phyloP scores from a whole-genome alignment of 2,888 invertebrate species.

The Oasisia sp. region DNA sequence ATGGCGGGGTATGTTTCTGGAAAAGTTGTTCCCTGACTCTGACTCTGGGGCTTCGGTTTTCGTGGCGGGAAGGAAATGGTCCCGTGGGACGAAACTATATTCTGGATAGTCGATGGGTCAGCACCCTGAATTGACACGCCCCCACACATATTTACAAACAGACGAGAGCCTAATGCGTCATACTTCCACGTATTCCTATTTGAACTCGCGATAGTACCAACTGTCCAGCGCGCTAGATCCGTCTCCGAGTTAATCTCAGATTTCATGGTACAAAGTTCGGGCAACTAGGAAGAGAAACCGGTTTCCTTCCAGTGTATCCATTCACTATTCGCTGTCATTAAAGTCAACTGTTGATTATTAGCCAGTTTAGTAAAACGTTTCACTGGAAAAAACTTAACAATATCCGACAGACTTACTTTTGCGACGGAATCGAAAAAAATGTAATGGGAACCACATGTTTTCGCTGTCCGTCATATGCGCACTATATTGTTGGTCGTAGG shows the following conservation, averaged over 20 bases:
- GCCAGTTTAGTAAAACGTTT: neutral
- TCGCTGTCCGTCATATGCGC: neutral
- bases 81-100: neutral
- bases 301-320: neutral
- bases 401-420: neutral
- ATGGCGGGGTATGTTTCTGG: neutral
- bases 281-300: neutral
- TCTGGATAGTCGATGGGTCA: neutral
- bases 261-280: neutral
- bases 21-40: neutral
- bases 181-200: neutral
- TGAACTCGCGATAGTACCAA: neutral
- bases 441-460: neutral
- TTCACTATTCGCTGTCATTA: neutral
- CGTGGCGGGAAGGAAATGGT: neutral
- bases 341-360: neutral
- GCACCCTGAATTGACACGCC: neutral
- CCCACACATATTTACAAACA: neutral
- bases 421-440: neutral
- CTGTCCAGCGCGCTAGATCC: neutral
- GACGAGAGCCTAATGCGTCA: neutral
- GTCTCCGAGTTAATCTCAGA: neutral
- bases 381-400: neutral
- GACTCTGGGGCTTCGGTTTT: neutral
- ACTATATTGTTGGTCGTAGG: conserved; percentile 17